Base-by-base conservation (phyloP, 2,888 invertebrate genomes). In the Calephelis perditalis region DNA sequence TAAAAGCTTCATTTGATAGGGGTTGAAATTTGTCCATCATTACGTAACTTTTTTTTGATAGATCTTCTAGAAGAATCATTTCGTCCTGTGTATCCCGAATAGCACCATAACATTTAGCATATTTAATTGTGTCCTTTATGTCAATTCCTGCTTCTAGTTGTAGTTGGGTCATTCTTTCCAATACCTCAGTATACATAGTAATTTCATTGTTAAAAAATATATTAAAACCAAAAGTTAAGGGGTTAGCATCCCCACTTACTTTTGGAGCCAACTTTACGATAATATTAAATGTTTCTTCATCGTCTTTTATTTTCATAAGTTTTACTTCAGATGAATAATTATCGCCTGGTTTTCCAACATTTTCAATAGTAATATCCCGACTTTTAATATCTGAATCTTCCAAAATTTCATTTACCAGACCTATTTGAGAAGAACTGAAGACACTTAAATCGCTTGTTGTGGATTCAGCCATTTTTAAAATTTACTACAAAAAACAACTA, bases 1-100 rank as follows among this genome's bases (percentile, higher is more conserved):
- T 55, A 3, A 60, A 37, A 45, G 56, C 26, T 6, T 46, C 56
- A 46, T 56, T 35, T 3, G 59, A 15, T 15, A 60, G 15, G 1
- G 59, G 59, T 37, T 55, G 45, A 37, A 37, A 47, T 60, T 56
- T 56, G 36, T 60, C 40, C 37, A 60, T 37, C 12, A 60, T 37
- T 9, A 40, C 37, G 11, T 60, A 60, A 7, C 36, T 55, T 8
- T 60, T 12, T 40, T 56, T 40, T 10, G 26, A n/a, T 37, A 60
- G 46, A 60, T 60, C 59, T 60, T 60, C 46, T 46, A 60, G 46
- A n/a, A 60, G 26, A n/a, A 60, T 12, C 8, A 60, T 60, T 60
- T 60, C 56, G 15, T 56, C 37, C 26, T 55, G 56, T 3, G 7
- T 55, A 37, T 60, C 56, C 7, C 15, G 3, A 15, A 15, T 37